Base-by-base conservation (phyloP, 2,113 vertebrate species). In the Psittacula cyanocephala region DNA sequence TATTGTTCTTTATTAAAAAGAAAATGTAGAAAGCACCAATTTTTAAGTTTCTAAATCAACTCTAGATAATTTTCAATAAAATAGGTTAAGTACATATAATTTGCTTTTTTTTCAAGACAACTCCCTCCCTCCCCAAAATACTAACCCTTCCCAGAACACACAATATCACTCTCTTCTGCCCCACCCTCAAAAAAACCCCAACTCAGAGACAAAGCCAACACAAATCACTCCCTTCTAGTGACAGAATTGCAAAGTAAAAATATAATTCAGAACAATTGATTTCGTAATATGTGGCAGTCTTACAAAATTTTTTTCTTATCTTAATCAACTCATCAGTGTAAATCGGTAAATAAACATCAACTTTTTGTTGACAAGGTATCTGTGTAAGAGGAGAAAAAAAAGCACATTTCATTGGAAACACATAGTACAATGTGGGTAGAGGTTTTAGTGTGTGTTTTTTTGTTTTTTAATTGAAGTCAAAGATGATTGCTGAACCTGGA, bases 161-260 rank as follows among this genome's bases (percentile, higher is more conserved):
- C 3, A 27, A 39, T 46, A 13, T 52, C 6, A 37, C 9, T 67
- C 9, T 22, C 5, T 6, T 69, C 6, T 14, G 6, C 6, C 5
- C 3, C 6, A 49, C 10, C 9, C 12, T 19, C 10, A 44, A 44
- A 39, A 49, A 85, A 44, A 2, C 0, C 6, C 9, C 17, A 67
- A 4, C n/a, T 57, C 23, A 52, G 11, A 81, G 33, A 35, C 16
- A 78, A 81, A 86, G 29, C 6, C 18, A 52, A 47, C 17, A 37
- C 4, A 59, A 62, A 83, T 25, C 37, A 49, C 23, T 90, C 18
- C 0, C 11, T 82, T 69, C 13, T 63, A 46, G 31, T 44, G 8
- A 13, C 13, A 74, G 37, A 83, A 57, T 17, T 74, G 4, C 7
- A 53, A 80, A 77, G 16, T 12, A 69, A 65, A 90, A 47, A 37